Conservation (phyloP, 2,797 vertebrate genomes). For the Dermochelys coriacea region DNA sequence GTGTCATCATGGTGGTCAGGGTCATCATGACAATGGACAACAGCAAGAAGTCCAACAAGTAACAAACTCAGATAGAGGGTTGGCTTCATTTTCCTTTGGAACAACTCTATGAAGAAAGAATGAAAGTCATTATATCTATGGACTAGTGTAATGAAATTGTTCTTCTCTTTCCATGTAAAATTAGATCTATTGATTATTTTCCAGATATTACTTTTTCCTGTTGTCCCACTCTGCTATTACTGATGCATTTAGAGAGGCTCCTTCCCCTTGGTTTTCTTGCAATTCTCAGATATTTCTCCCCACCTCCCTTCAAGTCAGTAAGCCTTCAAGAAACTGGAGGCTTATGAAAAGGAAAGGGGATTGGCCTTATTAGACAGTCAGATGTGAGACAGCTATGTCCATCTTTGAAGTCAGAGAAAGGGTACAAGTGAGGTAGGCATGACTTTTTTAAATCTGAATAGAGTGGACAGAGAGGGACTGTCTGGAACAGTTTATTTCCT, state of each 20-base stretch:
- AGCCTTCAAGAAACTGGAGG: background rate
- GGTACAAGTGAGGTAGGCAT: background rate
- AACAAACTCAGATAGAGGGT: conserved; percentile 36
- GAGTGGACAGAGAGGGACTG: background rate
- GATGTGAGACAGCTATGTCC: background rate
- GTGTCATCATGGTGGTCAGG: background rate
- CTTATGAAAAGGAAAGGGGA: background rate
- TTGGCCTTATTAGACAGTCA: background rate
- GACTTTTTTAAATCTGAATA: background rate
- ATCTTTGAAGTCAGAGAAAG: background rate
- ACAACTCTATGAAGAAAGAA: background rate
- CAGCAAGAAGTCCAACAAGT: conserved; percentile 11
- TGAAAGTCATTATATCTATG: background rate
- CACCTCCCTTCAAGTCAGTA: background rate
- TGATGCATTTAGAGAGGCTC: background rate
- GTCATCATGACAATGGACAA: background rate
- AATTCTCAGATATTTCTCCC: background rate
- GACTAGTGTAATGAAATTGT: background rate
- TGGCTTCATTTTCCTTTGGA: background rate
- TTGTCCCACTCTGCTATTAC: background rate
- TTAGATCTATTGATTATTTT: background rate
- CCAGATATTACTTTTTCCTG: background rate
- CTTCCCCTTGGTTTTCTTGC: background rate
- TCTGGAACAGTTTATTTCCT: background rate
- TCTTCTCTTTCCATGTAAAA: background rate